These are phyloP conservation scores for Philonicus albiceps DNA, from an alignment of 2,888 invertebrate species.

Conservation along the genomic window DNA sequence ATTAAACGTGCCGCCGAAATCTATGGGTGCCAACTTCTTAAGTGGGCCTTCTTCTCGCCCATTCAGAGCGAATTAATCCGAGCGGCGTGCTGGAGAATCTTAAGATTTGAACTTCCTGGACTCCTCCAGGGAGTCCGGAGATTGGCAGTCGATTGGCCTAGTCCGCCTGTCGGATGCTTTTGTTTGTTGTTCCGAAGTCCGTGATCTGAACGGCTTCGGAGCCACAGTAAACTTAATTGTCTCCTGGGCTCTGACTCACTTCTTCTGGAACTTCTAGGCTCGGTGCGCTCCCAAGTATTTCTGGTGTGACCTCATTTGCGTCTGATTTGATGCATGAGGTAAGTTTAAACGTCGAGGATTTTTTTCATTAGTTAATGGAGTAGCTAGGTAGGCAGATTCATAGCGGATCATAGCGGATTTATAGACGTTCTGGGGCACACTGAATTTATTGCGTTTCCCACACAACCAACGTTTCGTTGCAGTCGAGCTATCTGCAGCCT, in stretches of 20 bases:
- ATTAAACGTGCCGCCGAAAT: background rate
- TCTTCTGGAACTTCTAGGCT: slow-evolving; percentile 18
- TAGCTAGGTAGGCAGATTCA: background rate
- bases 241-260: background rate
- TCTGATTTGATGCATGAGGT: slow-evolving; percentile 23
- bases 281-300: background rate
- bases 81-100: background rate
- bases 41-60: background rate
- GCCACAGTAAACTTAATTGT: slow-evolving; percentile 16
- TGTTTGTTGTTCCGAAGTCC: background rate
- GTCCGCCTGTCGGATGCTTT: background rate
- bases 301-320: slow-evolving; percentile 1
- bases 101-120: background rate
- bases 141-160: background rate
- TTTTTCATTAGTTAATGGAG: slow-evolving; percentile 26
- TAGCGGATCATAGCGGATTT: background rate
- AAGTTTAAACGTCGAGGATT: background rate
- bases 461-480: background rate
- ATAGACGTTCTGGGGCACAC: background rate
- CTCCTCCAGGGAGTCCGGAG: background rate
- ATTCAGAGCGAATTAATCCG: slow-evolving; percentile 6
- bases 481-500: background rate
- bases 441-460: background rate
- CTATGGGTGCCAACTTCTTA: background rate
- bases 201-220: slow-evolving; percentile 1